Conservation (phyloP, 1,140 invertebrate species). For the Ephestia elutella region DNA sequence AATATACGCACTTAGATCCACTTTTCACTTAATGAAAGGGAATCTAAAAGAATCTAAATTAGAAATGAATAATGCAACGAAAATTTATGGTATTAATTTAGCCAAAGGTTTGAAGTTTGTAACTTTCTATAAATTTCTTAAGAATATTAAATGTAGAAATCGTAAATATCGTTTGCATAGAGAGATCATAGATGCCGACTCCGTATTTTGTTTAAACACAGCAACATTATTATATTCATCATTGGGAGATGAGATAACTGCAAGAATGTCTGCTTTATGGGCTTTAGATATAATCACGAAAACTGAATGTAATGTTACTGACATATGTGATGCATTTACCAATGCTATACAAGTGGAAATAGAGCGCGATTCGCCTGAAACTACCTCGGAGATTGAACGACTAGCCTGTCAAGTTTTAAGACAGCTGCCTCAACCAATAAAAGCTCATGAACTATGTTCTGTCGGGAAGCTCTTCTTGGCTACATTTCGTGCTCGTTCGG, state of each 20-base stretch:
- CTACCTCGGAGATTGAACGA: slow-evolving; percentile 46
- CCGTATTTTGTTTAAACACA: slow-evolving; percentile 60
- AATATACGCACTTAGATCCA: slow-evolving; percentile 55
- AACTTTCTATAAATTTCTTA: slow-evolving; percentile 33
- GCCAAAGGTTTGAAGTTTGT: slow-evolving; percentile 43
- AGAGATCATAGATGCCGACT: slow-evolving; percentile 43
- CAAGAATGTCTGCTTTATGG: slow-evolving; percentile 42
- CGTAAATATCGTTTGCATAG: slow-evolving; percentile 39
- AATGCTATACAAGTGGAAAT: slow-evolving; percentile 56
- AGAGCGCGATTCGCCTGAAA: slow-evolving; percentile 40
- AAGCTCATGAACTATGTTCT: slow-evolving; percentile 56
- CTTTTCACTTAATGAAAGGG: slow-evolving; percentile 39
- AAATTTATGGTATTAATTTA: slow-evolving; percentile 48
- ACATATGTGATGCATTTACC: slow-evolving; percentile 49
- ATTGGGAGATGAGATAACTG: slow-evolving; percentile 44
- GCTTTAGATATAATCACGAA: slow-evolving; percentile 49
- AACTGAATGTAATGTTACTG: slow-evolving; percentile 44
- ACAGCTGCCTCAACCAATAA: slow-evolving; percentile 34
- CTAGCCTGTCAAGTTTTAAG: slow-evolving; percentile 36
- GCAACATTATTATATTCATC: slow-evolving; percentile 50
- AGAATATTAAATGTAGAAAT: slow-evolving; percentile 31
- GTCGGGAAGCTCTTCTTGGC: slow-evolving; percentile 59
- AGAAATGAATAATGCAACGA: slow-evolving; percentile 39
- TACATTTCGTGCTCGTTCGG: slow-evolving; percentile 49
- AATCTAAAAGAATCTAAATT: slow-evolving; percentile 46